phyloP scores from a whole-genome alignment of 2,113 vertebrate genomes.

The Falcunculus frontatus region DNA sequence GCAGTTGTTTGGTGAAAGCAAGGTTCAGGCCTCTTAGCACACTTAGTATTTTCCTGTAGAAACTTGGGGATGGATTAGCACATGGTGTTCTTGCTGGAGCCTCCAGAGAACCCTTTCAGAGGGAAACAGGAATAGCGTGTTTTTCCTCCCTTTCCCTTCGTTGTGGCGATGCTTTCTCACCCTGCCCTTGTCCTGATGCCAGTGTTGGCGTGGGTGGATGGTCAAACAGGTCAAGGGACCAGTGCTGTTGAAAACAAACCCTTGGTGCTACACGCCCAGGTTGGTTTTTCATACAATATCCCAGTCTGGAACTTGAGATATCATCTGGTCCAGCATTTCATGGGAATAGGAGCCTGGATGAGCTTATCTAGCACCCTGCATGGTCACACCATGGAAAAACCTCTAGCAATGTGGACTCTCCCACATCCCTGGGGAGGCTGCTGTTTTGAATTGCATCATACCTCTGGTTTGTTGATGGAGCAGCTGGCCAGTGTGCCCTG shows the following conservation, averaged over 20 bases:
- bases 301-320: not conserved
- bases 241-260: not conserved
- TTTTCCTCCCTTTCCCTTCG: not conserved
- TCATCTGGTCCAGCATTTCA: rapidly evolving
- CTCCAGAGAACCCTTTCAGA: not conserved
- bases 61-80: not conserved
- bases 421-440: not conserved
- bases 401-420: not conserved
- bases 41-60: not conserved
- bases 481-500: rapidly evolving
- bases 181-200: not conserved
- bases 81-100: not conserved
- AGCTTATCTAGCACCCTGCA: not conserved
- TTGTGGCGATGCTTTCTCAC: not conserved
- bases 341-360: not conserved
- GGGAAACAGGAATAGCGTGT: not conserved
- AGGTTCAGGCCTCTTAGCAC: not conserved
- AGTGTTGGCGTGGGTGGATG: not conserved
- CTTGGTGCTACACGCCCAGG: not conserved
- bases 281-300: not conserved
- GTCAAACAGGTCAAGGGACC: not conserved
- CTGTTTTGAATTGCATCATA: not conserved
- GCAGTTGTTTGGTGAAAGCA: not conserved
- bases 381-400: not conserved
- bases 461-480: not conserved